A percentile compares a stretch with the other conserved stretches of the same genome.
These are phyloP conservation scores for Pristionchus entomophagus DNA, from an alignment of 2,888 invertebrate genomes.

Conservation along the genomic window DNA sequence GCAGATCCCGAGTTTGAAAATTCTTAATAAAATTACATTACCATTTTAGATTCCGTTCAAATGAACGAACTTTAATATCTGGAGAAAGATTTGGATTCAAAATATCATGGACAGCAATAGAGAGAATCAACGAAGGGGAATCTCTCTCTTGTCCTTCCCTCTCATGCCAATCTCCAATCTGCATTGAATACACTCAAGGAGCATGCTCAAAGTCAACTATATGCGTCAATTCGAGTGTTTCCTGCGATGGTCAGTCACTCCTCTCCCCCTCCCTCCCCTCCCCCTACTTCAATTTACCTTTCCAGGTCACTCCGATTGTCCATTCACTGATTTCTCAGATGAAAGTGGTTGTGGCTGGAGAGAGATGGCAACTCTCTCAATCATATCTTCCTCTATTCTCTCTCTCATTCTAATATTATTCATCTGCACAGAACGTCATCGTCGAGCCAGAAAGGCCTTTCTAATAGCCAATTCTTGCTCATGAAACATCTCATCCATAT, in stretches of 20 bases:
- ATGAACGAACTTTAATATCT: neutral
- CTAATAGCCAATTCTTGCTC: constrained; percentile 16
- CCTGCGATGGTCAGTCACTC: constrained; percentile 13
- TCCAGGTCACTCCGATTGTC: constrained; percentile 25
- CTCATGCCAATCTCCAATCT: neutral
- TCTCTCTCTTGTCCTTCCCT: neutral
- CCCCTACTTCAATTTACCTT: neutral
- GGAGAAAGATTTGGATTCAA: constrained; percentile 26
- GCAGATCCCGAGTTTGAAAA: neutral
- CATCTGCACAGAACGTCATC: constrained; percentile 19
- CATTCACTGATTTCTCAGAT: constrained; percentile 34
- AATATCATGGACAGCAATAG: constrained; percentile 26
- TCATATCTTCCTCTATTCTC: constrained; percentile 12
- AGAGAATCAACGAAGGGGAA: neutral
- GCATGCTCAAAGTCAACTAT: constrained; percentile 2
- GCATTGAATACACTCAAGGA: constrained; percentile 11
- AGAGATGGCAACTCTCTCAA: neutral
- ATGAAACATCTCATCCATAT: neutral
- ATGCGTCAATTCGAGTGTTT: neutral
- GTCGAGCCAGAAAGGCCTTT: neutral
- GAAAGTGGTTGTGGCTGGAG: constrained; percentile 29
- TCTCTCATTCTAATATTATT: constrained; percentile 4
- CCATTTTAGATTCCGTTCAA: neutral
- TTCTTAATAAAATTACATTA: neutral
- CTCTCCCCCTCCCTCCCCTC: neutral